These are phyloP conservation scores for Pyrgus malvae DNA, from an alignment of 2,888 invertebrate genomes.

Conservation along the genomic window DNA sequence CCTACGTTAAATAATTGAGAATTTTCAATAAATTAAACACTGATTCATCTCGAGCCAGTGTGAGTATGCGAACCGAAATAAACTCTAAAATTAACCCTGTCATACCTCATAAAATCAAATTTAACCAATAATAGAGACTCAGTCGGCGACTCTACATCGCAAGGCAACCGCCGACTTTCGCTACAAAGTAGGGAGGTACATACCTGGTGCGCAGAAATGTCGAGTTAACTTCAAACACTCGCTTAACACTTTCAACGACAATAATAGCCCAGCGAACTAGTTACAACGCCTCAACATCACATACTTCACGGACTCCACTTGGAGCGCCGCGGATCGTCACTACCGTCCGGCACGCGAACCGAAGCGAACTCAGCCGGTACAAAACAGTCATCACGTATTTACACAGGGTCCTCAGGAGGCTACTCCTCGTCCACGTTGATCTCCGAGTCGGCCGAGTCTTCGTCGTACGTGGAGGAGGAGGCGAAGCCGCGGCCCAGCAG, in stretches of 20 bases:
- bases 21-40: constrained; percentile 52
- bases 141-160: constrained; percentile 19
- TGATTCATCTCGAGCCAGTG: constrained; percentile 9
- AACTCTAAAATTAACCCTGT: constrained; percentile 67
- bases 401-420: constrained; percentile 53
- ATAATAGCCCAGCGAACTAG: constrained; percentile 57
- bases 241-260: constrained; percentile 62
- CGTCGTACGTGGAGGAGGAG: constrained; percentile 77
- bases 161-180: constrained; percentile 39
- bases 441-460: constrained; percentile 77
- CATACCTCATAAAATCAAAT: constrained; percentile 43
- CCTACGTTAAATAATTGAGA: constrained; percentile 41
- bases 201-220: constrained; percentile 63
- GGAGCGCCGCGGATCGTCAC: constrained; percentile 49
- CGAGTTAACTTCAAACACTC: constrained; percentile 61
- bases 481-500: constrained; percentile 75
- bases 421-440: constrained; percentile 79
- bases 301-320: constrained; percentile 45
- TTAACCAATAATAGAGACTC: background rate
- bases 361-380: constrained; percentile 35
- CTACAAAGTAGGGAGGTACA: constrained; percentile 55
- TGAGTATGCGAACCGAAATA: constrained; percentile 42
- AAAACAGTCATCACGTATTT: constrained; percentile 44
- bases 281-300: constrained; percentile 64
- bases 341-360: constrained; percentile 54